A percentile compares a stretch with the other conserved stretches of the same genome.
These are phyloP conservation scores for Aegithalos caudatus DNA, from an alignment of 2,113 vertebrate genomes.

Conservation along the genomic window DNA sequence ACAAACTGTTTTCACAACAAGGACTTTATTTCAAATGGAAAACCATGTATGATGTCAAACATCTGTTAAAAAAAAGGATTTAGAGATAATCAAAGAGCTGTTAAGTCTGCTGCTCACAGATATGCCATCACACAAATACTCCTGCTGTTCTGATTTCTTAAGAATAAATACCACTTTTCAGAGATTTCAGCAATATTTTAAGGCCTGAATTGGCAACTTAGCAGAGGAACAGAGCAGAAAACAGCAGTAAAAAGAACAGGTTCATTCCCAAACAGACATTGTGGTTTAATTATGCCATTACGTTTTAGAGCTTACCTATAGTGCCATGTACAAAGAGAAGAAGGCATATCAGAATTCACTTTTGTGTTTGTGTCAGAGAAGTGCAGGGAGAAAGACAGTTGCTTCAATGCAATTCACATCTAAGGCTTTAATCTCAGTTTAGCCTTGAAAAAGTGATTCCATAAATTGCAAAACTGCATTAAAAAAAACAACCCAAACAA, in stretches of 20 bases:
- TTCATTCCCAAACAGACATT: conserved; percentile 1
- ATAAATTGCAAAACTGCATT: not conserved
- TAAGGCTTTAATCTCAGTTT: conserved; percentile 9
- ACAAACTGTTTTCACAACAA: conserved; percentile 49
- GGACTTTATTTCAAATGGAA: conserved; percentile 44
- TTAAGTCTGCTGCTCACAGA: conserved; percentile 45
- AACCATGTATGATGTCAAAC: conserved; percentile 23
- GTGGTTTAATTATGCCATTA: conserved; percentile 26
- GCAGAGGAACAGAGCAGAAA: conserved; percentile 26
- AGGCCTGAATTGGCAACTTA: conserved; percentile 10
- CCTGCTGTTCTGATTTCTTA: conserved; percentile 27
- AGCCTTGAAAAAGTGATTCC: not conserved
- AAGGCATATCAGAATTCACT: conserved; percentile 22
- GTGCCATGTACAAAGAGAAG: not conserved
- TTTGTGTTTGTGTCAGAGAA: conserved; percentile 27
- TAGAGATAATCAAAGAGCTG: conserved; percentile 31
- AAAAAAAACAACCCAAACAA: not conserved
- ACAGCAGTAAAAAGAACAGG: conserved; percentile 19
- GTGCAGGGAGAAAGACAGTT: not conserved
- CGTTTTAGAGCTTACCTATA: conserved; percentile 9
- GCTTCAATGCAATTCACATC: not conserved
- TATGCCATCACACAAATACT: conserved; percentile 14
- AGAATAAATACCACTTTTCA: conserved; percentile 48
- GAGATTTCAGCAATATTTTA: conserved; percentile 30
- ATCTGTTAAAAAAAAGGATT: conserved; percentile 36